Evolutionary conservation across 30 jellyfish, hydroid and myxozoan genomes (phyloP).

Genomic region (Aurelia aurita complex sp. Pacific): DNA sequence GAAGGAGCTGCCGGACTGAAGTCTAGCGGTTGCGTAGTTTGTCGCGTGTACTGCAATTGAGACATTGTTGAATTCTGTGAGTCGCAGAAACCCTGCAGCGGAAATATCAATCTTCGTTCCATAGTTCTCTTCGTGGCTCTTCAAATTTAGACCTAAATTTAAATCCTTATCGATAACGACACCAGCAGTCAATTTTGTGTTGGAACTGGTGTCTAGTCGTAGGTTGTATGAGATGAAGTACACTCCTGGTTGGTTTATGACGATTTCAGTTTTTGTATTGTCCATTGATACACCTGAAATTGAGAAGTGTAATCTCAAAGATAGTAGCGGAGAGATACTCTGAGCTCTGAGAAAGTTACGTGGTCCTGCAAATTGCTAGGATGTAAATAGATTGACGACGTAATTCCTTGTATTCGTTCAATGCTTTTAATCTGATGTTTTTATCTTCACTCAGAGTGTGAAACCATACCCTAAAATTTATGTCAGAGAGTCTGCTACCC

Average conservation of each 20-base stretch:
- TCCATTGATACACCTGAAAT: constrained; percentile 31
- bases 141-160: constrained; percentile 6
- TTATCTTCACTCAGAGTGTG: not conserved
- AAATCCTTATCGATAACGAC: constrained; percentile 33
- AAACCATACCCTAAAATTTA: not conserved
- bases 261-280: not conserved
- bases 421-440: no score
- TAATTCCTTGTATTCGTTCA: no score
- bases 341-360: not conserved
- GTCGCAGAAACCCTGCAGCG: constrained; percentile 40
- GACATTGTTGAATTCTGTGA: constrained; percentile 44
- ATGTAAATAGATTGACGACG: not conserved
- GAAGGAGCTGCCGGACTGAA: constrained; percentile 56
- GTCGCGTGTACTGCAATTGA: constrained; percentile 6
- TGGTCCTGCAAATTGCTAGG: not conserved
- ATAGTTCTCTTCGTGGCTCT: constrained; percentile 18
- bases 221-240: constrained; percentile 48
- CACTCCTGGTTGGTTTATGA: constrained; percentile 36
- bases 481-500: no score
- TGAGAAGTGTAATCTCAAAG: not conserved
- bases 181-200: constrained; percentile 15
- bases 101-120: constrained; percentile 10
- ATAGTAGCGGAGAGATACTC: not conserved
- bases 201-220: constrained; percentile 2
- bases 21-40: not conserved